These are phyloP conservation scores for Dorcus hopei DNA, from an alignment of 2,888 invertebrate species.

Conservation along the genomic window DNA sequence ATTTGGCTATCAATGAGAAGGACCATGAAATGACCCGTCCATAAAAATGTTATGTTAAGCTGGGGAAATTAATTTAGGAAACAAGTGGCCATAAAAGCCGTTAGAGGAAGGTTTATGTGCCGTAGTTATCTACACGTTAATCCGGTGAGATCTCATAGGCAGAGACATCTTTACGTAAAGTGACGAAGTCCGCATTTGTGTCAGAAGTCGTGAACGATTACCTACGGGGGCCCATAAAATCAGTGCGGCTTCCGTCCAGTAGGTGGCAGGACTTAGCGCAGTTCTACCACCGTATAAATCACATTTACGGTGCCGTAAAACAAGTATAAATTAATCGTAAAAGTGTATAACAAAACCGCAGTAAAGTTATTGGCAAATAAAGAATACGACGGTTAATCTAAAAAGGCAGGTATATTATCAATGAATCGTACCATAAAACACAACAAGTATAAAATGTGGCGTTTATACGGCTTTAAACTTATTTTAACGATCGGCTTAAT, in stretches of 20 bases:
- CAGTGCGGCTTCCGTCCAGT: conserved; percentile 36
- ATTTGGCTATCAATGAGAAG: too few species aligned
- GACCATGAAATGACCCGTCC: too few species aligned
- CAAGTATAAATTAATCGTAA: conserved; percentile 11
- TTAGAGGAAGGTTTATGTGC: too few species aligned
- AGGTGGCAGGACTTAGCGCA: conserved; percentile 36
- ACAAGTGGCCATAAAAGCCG: too few species aligned
- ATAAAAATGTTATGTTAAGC: too few species aligned
- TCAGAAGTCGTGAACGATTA: conserved; percentile 16
- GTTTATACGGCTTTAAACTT: conserved; percentile 46
- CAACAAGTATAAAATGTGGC: conserved; percentile 47
- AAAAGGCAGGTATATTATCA: conserved; percentile 39
- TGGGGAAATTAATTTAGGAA: too few species aligned
- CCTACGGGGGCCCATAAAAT: conserved; percentile 27
- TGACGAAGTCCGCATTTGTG: neutral
- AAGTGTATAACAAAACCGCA: conserved; percentile 9
- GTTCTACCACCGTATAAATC: neutral
- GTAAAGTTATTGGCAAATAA: conserved; percentile 9
- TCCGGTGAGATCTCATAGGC: too few species aligned
- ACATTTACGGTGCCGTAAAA: conserved; percentile 15
- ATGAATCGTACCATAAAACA: conserved; percentile 46
- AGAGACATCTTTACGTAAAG: conserved; percentile 13
- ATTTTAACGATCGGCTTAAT: conserved; percentile 50
- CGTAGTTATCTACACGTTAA: too few species aligned
- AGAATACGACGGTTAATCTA: conserved; percentile 1